phyloP scores from a whole-genome alignment of 92 coral and sea anemone species.

The Porites lobata region DNA sequence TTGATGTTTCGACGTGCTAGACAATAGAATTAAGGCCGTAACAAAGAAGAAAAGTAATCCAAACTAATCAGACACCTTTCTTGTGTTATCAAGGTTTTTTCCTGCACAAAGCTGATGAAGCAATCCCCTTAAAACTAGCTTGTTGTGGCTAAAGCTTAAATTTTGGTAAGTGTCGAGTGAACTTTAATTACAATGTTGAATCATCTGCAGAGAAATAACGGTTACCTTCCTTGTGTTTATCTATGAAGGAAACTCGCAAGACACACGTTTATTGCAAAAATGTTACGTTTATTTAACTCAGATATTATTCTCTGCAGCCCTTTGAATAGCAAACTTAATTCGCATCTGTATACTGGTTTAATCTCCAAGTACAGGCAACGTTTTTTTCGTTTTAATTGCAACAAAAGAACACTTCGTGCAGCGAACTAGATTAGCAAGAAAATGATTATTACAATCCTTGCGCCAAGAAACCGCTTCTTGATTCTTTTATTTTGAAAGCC shows the following conservation, averaged over 20 bases:
- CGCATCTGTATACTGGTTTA: no score
- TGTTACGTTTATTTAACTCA: no score
- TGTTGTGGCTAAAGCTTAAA: neutral
- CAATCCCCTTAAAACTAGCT: no score
- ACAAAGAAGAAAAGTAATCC: no score
- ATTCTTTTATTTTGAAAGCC: neutral
- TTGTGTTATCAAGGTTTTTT: neutral
- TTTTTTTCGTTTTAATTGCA: neutral
- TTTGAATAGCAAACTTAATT: no score
- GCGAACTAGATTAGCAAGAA: neutral
- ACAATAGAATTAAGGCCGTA: neutral
- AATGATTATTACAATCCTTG: neutral
- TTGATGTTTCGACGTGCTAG: conserved; percentile 14
- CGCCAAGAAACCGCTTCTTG: neutral
- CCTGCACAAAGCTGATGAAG: neutral
- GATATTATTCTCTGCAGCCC: no score
- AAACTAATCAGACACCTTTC: neutral
- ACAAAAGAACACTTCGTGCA: neutral
- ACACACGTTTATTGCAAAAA: no score
- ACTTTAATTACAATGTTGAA: neutral
- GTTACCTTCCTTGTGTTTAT: no score
- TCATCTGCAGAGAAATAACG: no score
- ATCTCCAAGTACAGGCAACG: neutral
- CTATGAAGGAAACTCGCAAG: no score
- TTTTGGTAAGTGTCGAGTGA: conserved; percentile 6